Conservation (phyloP, 2,113 vertebrate genomes). For the Melanerpes aurifrons region DNA sequence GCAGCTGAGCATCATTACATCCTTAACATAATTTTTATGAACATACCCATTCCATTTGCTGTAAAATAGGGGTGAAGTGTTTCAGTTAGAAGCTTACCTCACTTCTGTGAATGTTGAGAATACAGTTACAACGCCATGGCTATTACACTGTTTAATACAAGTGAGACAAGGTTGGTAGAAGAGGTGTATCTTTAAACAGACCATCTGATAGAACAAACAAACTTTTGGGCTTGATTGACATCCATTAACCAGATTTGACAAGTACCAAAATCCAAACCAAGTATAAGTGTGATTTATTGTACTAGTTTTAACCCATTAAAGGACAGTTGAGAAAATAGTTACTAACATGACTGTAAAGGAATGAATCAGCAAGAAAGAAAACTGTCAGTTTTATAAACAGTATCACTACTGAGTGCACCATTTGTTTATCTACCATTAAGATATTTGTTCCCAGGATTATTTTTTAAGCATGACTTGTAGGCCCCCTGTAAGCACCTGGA, state of each 20-base stretch:
- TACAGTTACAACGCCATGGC: background rate
- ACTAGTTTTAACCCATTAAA: background rate
- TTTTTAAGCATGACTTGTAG: background rate
- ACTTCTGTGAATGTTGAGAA: background rate
- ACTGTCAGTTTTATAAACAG: background rate
- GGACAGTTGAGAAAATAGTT: background rate
- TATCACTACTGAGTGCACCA: background rate
- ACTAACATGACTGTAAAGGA: background rate
- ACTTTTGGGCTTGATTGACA: background rate
- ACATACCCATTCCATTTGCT: background rate
- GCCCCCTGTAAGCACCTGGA: background rate
- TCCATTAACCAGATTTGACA: background rate
- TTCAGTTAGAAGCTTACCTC: background rate
- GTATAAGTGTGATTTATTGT: background rate
- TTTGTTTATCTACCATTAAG: background rate
- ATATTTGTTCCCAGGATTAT: background rate
- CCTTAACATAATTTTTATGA: background rate
- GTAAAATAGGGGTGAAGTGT: background rate
- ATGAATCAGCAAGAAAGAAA: constrained; percentile 13
- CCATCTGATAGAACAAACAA: background rate
- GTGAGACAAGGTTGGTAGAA: background rate
- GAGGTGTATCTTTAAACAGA: background rate
- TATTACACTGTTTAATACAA: background rate
- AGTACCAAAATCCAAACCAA: background rate
- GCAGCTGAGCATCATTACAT: background rate